Base-by-base conservation (phyloP, 1,140 invertebrate genomes). In the Drosophila bipectinata region DNA sequence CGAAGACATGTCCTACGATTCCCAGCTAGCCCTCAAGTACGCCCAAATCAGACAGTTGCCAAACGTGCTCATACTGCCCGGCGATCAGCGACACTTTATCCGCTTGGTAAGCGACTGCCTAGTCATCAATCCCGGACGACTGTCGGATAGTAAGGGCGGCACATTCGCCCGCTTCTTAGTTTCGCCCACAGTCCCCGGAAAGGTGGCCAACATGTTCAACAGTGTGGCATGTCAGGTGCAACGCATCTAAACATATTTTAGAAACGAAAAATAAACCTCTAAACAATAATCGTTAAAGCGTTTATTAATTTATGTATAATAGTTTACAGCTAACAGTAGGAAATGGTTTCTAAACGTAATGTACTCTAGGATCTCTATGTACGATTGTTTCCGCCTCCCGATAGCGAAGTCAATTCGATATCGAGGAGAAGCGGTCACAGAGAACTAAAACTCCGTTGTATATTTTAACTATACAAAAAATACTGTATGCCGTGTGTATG, bases 1-100 rank as follows among this genome's bases (percentile, higher is more conserved):
- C 66, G 94, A 95, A 49, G 88, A 96, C 8, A 94, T 94, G 74
- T 79, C 96, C 3, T 89, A 72, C 32, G 97, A 98, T 91, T 94
- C 94, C 12, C 93, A 93, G 53, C 92, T 96, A 44, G 96, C 95
- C 92, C 94, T 95, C 39, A 93, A 94, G 69, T 93, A 95, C 90
- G 94, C 94, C 9, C 93, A 94, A 56, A 93, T 97, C 59, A 92
- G 95, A 10, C 91, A 93, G 51, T 94, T 94, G 49, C 97, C 97
- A 1, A 97, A 98, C 89, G 73, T 99, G 7, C 91, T 99, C 1
- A 92, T 99, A 45, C 87, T 97, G 69, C 97, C 97, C 3, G 98
- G 97, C 8, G 95, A 97, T 88, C 94, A 98, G 57, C 93, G 95
- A 91, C 94, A 95, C 89, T 98, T 98, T 92, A 77, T 89, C 30